Evolutionary conservation across 2,797 vertebrate species (phyloP).

Genomic region (Neoniphon sammara): DNA sequence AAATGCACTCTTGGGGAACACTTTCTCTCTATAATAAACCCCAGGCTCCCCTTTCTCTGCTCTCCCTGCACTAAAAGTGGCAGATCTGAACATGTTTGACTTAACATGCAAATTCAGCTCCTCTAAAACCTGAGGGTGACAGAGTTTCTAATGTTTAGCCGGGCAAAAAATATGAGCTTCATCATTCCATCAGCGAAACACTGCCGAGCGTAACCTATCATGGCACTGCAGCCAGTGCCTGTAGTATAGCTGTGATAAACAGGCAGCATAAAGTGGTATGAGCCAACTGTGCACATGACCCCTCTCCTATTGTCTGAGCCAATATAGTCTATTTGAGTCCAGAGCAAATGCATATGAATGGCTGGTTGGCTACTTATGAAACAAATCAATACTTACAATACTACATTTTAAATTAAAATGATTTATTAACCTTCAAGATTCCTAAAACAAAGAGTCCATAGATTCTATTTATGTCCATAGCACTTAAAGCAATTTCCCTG

Average conservation of each 20-base stretch:
- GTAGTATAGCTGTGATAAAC: conserved; percentile 8
- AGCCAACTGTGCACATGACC: conserved; percentile 28
- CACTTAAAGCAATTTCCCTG: too few species aligned
- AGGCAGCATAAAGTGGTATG: background rate
- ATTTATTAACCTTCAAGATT: too few species aligned
- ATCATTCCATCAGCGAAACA: conserved; percentile 1
- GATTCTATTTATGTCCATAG: too few species aligned
- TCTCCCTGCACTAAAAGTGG: background rate
- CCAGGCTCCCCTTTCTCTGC: background rate
- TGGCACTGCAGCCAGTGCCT: background rate
- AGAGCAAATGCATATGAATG: too few species aligned
- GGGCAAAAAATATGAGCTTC: background rate
- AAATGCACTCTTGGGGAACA: conserved; percentile 5
- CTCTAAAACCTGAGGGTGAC: conserved; percentile 38
- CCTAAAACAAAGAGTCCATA: too few species aligned
- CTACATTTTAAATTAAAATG: too few species aligned
- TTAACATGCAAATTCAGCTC: conserved; percentile 39
- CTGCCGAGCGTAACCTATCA: background rate
- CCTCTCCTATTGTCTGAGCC: too few species aligned
- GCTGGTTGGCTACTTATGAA: too few species aligned
- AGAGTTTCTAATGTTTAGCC: conserved; percentile 34
- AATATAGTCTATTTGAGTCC: too few species aligned
- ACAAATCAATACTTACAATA: too few species aligned
- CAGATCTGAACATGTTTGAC: conserved; percentile 58
- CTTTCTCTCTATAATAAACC: background rate